Evolutionary conservation across 2,113 vertebrate genomes (phyloP).

Genomic region (Larimichthys crocea): DNA sequence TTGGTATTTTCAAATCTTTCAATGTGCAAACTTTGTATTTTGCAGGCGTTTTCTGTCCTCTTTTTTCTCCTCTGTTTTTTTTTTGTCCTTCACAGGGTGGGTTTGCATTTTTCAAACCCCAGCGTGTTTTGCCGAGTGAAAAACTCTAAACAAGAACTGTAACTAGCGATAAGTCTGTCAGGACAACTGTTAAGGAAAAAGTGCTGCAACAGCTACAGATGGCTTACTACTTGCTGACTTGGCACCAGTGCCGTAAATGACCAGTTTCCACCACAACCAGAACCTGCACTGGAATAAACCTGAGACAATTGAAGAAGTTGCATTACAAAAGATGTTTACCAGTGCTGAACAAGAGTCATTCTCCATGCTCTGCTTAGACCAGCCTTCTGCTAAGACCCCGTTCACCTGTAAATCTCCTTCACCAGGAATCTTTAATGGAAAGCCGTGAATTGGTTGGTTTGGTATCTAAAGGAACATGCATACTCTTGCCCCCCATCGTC

Average conservation of each 20-base stretch:
- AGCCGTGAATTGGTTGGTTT: slow-evolving; percentile 71
- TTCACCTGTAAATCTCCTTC: slow-evolving; percentile 65
- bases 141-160: no score
- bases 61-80: no score
- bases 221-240: slow-evolving; percentile 95
- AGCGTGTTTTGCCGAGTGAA: no score
- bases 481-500: slow-evolving; percentile 81
- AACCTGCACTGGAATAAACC: slow-evolving; percentile 52
- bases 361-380: slow-evolving; percentile 77
- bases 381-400: slow-evolving; percentile 58
- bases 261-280: slow-evolving; percentile 60
- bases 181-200: slow-evolving; percentile 67
- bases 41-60: no score
- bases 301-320: slow-evolving; percentile 65
- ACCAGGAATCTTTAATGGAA: slow-evolving; percentile 67
- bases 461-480: slow-evolving; percentile 83
- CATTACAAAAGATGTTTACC: slow-evolving; percentile 60
- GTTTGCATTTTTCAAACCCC: no score
- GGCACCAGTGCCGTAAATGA: slow-evolving; percentile 84
- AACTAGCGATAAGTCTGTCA: slow-evolving; percentile 42
- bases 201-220: slow-evolving; percentile 83
- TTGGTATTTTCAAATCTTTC: no score
- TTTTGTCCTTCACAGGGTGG: no score
- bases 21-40: no score
- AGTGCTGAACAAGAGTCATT: slow-evolving; percentile 70